These are phyloP conservation scores for Channa maculata DNA, from an alignment of 2,113 vertebrate genomes.

Conservation along the genomic window DNA sequence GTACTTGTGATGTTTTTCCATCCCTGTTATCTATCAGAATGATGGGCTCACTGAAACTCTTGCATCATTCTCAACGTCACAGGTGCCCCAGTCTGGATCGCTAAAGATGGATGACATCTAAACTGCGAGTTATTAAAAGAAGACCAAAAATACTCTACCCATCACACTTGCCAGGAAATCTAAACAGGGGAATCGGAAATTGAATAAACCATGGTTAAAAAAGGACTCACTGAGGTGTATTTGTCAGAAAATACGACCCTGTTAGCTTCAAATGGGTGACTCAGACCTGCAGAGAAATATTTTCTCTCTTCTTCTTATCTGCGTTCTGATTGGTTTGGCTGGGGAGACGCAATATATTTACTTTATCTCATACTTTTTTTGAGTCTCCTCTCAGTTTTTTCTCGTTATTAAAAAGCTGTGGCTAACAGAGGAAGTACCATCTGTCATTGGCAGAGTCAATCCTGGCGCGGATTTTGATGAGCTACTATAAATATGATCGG, in stretches of 20 bases:
- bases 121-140: conserved; percentile 66
- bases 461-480: conserved; percentile 57
- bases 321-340: conserved; percentile 9
- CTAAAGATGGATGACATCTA: conserved; percentile 61
- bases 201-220: conserved; percentile 27
- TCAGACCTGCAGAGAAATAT: conserved; percentile 5
- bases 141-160: conserved; percentile 47
- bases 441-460: conserved; percentile 71
- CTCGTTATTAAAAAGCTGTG: conserved; percentile 63
- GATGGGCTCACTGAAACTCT: conserved; percentile 33
- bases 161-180: conserved; percentile 35
- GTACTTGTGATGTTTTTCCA: not conserved
- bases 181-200: conserved; percentile 39
- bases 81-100: conserved; percentile 45
- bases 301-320: not conserved
- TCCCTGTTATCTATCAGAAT: conserved; percentile 2
- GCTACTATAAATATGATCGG: conserved; percentile 73
- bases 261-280: conserved; percentile 24
- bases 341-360: not conserved
- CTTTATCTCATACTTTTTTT: not conserved
- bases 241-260: conserved; percentile 32
- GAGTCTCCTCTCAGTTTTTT: conserved; percentile 2
- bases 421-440: conserved; percentile 73
- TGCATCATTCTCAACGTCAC: conserved; percentile 67
- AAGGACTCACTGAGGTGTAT: conserved; percentile 27